phyloP scores from a whole-genome alignment of 2,888 invertebrate genomes.

The Thymelicus acteon region DNA sequence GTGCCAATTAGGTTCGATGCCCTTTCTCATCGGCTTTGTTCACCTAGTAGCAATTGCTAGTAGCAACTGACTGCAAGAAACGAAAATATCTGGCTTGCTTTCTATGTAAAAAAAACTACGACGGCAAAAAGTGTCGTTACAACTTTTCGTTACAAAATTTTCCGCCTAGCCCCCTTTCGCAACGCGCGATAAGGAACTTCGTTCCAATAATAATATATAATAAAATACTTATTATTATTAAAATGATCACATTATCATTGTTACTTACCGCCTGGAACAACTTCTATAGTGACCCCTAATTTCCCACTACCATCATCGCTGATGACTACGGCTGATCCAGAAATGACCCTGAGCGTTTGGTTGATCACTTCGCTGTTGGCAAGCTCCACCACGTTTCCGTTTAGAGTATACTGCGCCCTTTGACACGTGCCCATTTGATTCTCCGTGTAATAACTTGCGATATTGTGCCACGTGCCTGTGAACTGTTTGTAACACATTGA shows the following conservation, averaged over 20 bases:
- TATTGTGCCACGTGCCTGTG: slow-evolving; percentile 67
- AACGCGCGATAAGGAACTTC: no score
- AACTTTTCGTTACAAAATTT: no score
- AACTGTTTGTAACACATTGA: slow-evolving; percentile 59
- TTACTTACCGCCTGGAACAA: slow-evolving; percentile 53
- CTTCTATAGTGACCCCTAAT: slow-evolving; percentile 61
- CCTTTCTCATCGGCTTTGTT: no score
- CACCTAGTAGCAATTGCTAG: no score
- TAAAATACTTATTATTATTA: no score
- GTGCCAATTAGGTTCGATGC: no score
- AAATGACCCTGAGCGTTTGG: slow-evolving; percentile 55
- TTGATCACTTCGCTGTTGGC: slow-evolving; percentile 69
- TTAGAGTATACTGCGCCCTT: slow-evolving; percentile 59
- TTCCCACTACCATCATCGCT: slow-evolving; percentile 58
- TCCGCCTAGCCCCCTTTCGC: no score
- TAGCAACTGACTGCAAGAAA: no score
- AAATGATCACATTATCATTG: background rate
- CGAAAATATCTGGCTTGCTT: no score
- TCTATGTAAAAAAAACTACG: no score
- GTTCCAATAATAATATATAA: no score
- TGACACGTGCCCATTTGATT: slow-evolving; percentile 58
- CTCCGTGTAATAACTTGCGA: slow-evolving; percentile 62
- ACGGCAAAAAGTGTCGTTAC: no score
- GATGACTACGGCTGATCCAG: slow-evolving; percentile 60
- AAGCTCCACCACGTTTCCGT: slow-evolving; percentile 53